Evolutionary conservation across 2,797 vertebrate species (phyloP).

Genomic region (Dallia pectoralis): DNA sequence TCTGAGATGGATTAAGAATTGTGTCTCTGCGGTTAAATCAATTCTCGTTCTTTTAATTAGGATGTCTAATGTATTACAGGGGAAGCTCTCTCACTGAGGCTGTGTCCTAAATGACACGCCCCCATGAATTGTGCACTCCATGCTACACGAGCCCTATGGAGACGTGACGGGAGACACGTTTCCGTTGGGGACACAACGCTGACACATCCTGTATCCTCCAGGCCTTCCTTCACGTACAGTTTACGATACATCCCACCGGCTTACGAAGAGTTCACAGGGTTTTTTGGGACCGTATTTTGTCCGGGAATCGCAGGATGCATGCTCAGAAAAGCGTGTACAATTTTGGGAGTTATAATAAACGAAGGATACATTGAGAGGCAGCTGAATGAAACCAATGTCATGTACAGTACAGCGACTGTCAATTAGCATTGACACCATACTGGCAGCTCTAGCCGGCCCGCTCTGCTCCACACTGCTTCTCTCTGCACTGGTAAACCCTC

Average conservation of each 20-base stretch:
- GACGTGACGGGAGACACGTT: too few relatives aligned
- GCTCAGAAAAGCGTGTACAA: too few relatives aligned
- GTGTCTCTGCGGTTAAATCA: constrained; percentile 42
- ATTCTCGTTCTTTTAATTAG: constrained; percentile 56
- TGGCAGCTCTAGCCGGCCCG: not conserved
- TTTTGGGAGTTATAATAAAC: too few relatives aligned
- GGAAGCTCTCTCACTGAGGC: constrained; percentile 10
- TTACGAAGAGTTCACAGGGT: not conserved
- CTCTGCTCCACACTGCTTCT: constrained; percentile 17
- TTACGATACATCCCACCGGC: not conserved
- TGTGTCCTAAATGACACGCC: not conserved
- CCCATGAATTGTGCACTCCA: not conserved
- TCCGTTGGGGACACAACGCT: not conserved
- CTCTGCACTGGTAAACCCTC: constrained; percentile 22
- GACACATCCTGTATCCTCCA: not conserved
- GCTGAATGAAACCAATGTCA: not conserved
- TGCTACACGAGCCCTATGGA: too few relatives aligned
- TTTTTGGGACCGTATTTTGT: too few relatives aligned
- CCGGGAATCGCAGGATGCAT: too few relatives aligned
- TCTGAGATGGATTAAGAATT: constrained; percentile 44
- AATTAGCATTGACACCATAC: not conserved
- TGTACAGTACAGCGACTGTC: constrained; percentile 5
- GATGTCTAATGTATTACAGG: constrained; percentile 46
- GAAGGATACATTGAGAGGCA: not conserved
- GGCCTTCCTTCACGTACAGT: not conserved